Evolutionary conservation across 2,888 invertebrate genomes (phyloP).

Genomic region (Synanthedon vespiformis): DNA sequence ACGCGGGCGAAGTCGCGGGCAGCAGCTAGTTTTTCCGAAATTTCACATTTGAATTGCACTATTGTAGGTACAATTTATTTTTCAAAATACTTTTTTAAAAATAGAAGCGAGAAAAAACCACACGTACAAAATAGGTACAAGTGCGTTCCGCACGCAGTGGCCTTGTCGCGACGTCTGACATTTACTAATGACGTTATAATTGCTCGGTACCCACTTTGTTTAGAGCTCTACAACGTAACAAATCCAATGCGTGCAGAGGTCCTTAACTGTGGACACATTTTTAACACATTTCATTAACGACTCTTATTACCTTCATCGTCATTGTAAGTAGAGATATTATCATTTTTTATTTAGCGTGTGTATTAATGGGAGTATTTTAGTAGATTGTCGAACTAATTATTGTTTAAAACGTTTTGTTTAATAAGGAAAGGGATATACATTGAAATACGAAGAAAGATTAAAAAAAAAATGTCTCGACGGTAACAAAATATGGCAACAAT

Average conservation of each 20-base stretch:
- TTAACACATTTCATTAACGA: background rate
- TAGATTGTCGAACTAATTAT: background rate
- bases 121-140: background rate
- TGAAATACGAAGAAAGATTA: too few relatives aligned
- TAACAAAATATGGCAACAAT: too few relatives aligned
- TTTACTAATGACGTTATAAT: slow-evolving; percentile 12
- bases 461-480: too few relatives aligned
- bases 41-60: too few relatives aligned
- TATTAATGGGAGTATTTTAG: background rate
- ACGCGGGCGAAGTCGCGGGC: too few relatives aligned
- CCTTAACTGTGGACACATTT: background rate
- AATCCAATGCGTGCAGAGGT: background rate
- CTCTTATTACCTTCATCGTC: background rate
- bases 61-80: too few relatives aligned
- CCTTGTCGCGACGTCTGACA: slow-evolving; percentile 12
- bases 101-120: too few relatives aligned
- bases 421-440: too few relatives aligned
- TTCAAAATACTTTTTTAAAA: too few relatives aligned
- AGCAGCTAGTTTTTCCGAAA: too few relatives aligned
- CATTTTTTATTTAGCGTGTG: background rate
- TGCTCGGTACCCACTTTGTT: slow-evolving; percentile 1
- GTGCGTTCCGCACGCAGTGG: slow-evolving; percentile 10
- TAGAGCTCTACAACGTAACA: background rate
- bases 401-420: background rate
- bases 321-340: background rate